Conservation (phyloP, 92 coral and sea anemone species). For the Virgularia gustaviana region DNA sequence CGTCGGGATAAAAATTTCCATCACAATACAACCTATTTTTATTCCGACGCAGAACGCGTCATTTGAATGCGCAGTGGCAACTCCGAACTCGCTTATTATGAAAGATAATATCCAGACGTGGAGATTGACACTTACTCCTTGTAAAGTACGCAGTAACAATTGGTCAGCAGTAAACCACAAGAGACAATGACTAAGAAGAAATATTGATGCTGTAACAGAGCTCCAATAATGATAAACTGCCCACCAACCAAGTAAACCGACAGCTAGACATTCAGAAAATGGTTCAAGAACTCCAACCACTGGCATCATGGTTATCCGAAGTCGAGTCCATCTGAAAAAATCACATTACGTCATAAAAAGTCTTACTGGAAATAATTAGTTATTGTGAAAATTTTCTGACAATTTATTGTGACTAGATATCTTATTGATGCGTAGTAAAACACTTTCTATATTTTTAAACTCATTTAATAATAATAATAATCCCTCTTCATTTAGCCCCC, state of each 20-base stretch:
- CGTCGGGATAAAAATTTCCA: too few relatives aligned
- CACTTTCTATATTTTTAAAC: too few relatives aligned
- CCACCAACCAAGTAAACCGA: conserved; percentile 72
- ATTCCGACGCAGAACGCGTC: too few relatives aligned
- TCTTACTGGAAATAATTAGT: not conserved
- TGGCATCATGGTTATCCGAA: conserved; percentile 93
- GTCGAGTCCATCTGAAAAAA: conserved; percentile 79
- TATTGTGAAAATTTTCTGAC: not conserved
- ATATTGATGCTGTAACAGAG: conserved; percentile 48
- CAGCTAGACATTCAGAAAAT: conserved; percentile 66
- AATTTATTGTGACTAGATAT: too few relatives aligned
- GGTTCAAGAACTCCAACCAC: conserved; percentile 85
- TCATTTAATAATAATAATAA: too few relatives aligned
- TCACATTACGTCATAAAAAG: too few relatives aligned
- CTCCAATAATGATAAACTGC: conserved; percentile 77
- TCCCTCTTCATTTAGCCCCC: too few relatives aligned
- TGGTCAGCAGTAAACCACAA: conserved; percentile 77
- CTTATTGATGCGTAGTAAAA: too few relatives aligned
- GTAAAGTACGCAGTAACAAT: conserved; percentile 71
- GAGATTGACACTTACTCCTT: conserved; percentile 63
- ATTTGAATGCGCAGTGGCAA: not conserved
- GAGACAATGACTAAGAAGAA: conserved; percentile 63
- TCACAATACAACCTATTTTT: not conserved
- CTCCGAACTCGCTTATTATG: too few relatives aligned
- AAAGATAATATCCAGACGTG: not conserved